These are phyloP conservation scores for Burhinus oedicnemus DNA, from an alignment of 2,113 vertebrate species.

Conservation along the genomic window DNA sequence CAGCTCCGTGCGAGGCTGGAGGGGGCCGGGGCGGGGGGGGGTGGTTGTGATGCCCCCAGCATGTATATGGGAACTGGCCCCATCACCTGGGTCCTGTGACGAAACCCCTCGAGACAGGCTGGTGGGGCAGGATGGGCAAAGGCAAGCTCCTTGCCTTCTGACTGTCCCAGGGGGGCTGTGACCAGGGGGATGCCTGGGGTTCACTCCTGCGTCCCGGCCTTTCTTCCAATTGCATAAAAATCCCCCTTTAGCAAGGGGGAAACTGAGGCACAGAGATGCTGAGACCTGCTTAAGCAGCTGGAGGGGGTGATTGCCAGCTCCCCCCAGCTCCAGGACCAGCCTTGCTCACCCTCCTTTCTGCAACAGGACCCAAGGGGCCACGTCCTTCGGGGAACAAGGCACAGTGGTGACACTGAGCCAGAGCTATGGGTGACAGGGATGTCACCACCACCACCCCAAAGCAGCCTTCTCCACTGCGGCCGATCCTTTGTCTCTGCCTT, in stretches of 20 bases:
- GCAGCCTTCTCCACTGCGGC: background rate
- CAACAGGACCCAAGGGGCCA: background rate
- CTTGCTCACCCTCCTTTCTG: background rate
- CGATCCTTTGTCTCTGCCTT: constrained; percentile 35
- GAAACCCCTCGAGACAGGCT: background rate
- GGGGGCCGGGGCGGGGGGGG: no score
- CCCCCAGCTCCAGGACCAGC: background rate
- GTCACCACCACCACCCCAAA: background rate
- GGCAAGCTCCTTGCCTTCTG: background rate
- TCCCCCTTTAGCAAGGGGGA: background rate
- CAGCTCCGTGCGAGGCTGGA: background rate
- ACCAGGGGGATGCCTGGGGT: background rate
- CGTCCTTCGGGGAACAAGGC: background rate
- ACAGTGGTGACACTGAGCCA: background rate
- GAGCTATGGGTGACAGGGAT: background rate
- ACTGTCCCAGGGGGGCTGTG: background rate
- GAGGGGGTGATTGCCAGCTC: background rate
- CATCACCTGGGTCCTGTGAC: accelerated
- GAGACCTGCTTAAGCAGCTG: background rate
- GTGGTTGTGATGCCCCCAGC: background rate
- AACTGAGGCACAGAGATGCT: background rate
- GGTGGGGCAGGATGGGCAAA: background rate
- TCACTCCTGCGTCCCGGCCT: background rate
- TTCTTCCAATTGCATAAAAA: background rate
- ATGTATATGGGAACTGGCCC: background rate